These are phyloP conservation scores for Telenomus remus DNA, from an alignment of 1,140 invertebrate species.

Conservation along the genomic window DNA sequence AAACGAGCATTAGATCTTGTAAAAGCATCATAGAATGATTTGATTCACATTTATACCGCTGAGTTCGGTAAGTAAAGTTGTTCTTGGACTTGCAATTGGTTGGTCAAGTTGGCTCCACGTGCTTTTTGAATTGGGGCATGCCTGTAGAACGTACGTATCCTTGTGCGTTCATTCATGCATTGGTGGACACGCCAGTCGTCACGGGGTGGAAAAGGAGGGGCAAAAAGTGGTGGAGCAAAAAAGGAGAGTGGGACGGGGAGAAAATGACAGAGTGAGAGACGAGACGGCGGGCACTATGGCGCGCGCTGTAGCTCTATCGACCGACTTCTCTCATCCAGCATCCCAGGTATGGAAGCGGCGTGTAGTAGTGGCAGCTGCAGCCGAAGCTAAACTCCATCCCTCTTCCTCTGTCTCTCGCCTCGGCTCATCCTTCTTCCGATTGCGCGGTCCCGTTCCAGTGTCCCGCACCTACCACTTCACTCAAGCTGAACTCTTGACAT, in stretches of 20 bases:
- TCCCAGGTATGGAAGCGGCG: constrained; percentile 64
- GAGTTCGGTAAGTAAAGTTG: no score
- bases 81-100: no score
- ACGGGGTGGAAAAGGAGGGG: background rate
- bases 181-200: constrained; percentile 22
- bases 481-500: constrained; percentile 51
- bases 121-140: constrained; percentile 4
- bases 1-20: no score
- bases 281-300: constrained; percentile 50
- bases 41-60: no score
- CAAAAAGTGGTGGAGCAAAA: constrained; percentile 18
- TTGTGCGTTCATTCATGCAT: constrained; percentile 48
- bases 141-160: constrained; percentile 9
- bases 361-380: constrained; percentile 52
- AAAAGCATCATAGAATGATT: no score
- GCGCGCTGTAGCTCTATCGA: constrained; percentile 69
- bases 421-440: constrained; percentile 49
- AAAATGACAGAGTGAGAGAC: constrained; percentile 53
- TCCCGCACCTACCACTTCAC: constrained; percentile 34
- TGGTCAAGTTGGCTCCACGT: constrained; percentile 1
- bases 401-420: constrained; percentile 38
- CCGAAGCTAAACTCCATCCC: constrained; percentile 44
- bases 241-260: constrained; percentile 35
- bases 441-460: constrained; percentile 32
- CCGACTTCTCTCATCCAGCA: constrained; percentile 70